A percentile compares a stretch with the other conserved stretches of the same genome.
Conservation (phyloP, 2,888 invertebrate species). For the Melanchra persicariae region DNA sequence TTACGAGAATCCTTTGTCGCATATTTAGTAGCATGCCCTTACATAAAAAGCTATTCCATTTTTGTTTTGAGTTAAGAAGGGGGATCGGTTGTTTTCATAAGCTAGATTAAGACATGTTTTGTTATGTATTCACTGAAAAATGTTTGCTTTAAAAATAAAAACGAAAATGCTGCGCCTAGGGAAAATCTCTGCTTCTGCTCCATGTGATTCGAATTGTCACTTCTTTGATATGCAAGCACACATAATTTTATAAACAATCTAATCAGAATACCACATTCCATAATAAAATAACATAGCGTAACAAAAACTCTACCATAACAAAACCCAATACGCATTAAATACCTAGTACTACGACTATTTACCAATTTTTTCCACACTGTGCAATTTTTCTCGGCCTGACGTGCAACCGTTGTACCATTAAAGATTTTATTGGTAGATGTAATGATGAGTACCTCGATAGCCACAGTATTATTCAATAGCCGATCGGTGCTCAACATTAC, state of each 20-base stretch:
- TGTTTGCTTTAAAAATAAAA: no score
- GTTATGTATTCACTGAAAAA: no score
- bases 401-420: conserved; percentile 55
- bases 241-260: background rate
- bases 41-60: no score
- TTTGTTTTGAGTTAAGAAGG: background rate
- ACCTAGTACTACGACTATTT: conserved; percentile 4
- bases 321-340: conserved; percentile 22
- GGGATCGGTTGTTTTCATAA: background rate
- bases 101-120: no score
- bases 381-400: conserved; percentile 41
- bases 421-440: conserved; percentile 66
- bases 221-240: background rate
- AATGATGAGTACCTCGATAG: conserved; percentile 60
- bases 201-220: background rate
- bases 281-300: conserved; percentile 16
- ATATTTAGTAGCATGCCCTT: background rate
- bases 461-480: conserved; percentile 53
- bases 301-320: conserved; percentile 15
- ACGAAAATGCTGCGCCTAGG: no score
- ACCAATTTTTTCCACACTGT: conserved; percentile 24
- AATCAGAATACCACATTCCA: conserved; percentile 25
- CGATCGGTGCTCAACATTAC: conserved; percentile 31
- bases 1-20: conserved; percentile 10
- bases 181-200: background rate